phyloP scores from a whole-genome alignment of 2,113 vertebrate genomes.

The Melanostigma gelatinosum region DNA sequence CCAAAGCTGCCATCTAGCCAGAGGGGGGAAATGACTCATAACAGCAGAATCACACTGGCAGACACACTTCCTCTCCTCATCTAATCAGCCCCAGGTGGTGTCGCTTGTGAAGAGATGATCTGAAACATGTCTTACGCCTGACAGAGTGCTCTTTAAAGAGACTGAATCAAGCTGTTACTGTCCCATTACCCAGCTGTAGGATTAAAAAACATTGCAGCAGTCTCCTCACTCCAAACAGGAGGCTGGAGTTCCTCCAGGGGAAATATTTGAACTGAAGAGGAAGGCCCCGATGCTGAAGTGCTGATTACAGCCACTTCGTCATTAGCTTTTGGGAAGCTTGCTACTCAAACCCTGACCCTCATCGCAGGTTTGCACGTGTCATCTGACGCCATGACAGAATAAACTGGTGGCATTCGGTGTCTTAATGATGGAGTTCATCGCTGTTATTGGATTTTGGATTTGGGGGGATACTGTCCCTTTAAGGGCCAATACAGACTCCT shows the following conservation, averaged over 20 bases:
- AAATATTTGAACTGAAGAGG: slow-evolving; percentile 15
- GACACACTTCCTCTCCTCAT: slow-evolving; percentile 27
- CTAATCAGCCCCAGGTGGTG: slow-evolving; percentile 54
- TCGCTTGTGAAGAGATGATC: slow-evolving; percentile 50
- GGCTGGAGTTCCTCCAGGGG: slow-evolving; percentile 30
- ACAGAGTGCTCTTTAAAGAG: slow-evolving; percentile 54
- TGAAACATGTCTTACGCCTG: slow-evolving; percentile 49
- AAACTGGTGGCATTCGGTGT: neutral
- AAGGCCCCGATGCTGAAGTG: slow-evolving; percentile 11
- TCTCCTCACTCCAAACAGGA: slow-evolving; percentile 32
- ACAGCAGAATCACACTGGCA: slow-evolving; percentile 22
- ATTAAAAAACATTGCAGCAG: slow-evolving; percentile 48
- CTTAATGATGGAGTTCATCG: neutral
- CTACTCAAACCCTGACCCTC: neutral
- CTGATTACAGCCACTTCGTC: slow-evolving; percentile 24
- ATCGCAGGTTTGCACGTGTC: neutral
- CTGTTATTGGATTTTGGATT: too few relatives aligned
- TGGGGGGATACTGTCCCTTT: too few relatives aligned
- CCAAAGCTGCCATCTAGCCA: slow-evolving; percentile 12
- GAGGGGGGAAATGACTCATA: slow-evolving; percentile 30
- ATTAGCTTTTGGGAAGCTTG: slow-evolving; percentile 30
- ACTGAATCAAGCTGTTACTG: slow-evolving; percentile 62
- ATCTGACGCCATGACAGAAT: neutral
- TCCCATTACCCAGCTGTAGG: slow-evolving; percentile 64
- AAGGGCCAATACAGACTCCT: too few relatives aligned